phyloP scores from a whole-genome alignment of 37 sponge, comb jelly and placozoan genomes.

The Lycopodina hypogea region DNA sequence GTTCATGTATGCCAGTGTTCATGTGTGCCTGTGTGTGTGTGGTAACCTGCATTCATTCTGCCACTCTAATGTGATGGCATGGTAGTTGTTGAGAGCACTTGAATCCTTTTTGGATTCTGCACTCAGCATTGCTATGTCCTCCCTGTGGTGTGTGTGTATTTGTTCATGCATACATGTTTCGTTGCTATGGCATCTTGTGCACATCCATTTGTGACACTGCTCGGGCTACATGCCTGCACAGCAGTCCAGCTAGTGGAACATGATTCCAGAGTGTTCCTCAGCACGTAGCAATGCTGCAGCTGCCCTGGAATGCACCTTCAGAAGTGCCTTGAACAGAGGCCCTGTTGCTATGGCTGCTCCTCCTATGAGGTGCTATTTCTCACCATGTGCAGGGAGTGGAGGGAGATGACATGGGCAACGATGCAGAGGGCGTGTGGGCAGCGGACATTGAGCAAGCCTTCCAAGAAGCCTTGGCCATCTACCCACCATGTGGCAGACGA shows the following conservation, averaged over 20 bases:
- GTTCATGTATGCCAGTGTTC: not conserved
- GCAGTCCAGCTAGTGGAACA: not conserved
- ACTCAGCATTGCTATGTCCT: not conserved
- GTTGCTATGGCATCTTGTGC: not conserved
- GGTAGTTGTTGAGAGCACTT: too few relatives aligned
- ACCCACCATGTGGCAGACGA: slow-evolving; percentile 97
- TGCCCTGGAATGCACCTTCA: not conserved
- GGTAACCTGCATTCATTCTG: not conserved
- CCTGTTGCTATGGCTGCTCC: not conserved
- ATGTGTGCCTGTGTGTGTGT: not conserved
- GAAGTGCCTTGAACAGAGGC: not conserved
- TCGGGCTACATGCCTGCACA: not conserved
- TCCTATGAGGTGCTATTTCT: not conserved
- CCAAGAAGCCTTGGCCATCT: slow-evolving; percentile 97
- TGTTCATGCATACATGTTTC: not conserved
- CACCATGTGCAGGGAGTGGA: slow-evolving; percentile 10
- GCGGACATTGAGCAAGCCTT: slow-evolving; percentile 98
- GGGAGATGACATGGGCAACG: slow-evolving; percentile 9
- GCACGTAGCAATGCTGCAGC: not conserved
- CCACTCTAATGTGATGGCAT: too few relatives aligned
- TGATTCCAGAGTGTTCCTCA: not conserved
- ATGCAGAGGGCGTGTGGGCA: slow-evolving; percentile 93
- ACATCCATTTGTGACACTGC: too few relatives aligned
- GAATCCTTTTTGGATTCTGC: too few relatives aligned
- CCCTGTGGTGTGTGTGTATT: not conserved